A percentile compares a stretch with the other conserved stretches of the same genome.
Evolutionary conservation across 1,140 invertebrate genomes (phyloP).

Genomic region (Andrena cerasifolii): DNA sequence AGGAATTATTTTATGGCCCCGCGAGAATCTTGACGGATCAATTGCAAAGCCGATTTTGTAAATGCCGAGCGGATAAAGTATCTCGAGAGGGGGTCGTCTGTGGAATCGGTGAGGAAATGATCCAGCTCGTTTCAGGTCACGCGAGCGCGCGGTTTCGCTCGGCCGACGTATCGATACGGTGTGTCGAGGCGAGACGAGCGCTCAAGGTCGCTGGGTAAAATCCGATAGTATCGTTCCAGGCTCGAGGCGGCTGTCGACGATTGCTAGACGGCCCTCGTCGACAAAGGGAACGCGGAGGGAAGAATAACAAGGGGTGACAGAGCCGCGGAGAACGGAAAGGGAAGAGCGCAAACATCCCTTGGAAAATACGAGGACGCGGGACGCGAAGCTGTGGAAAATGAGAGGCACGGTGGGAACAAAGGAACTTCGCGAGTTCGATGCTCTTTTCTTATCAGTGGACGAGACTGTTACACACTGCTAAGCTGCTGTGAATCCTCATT

Average conservation of each 20-base stretch:
- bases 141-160: slow-evolving; percentile 7
- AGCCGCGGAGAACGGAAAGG: too few species aligned
- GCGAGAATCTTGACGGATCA: background rate
- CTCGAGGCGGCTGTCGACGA: background rate
- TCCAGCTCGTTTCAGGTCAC: slow-evolving; percentile 16
- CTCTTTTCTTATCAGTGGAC: slow-evolving; percentile 71
- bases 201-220: slow-evolving; percentile 54
- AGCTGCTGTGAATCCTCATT: slow-evolving; percentile 47
- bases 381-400: background rate
- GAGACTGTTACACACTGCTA: slow-evolving; percentile 47
- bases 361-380: slow-evolving; percentile 21
- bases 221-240: slow-evolving; percentile 47
- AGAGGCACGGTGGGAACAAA: slow-evolving; percentile 44
- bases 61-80: background rate
- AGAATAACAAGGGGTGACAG: too few species aligned
- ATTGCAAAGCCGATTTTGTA: too few species aligned
- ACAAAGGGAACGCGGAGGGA: background rate
- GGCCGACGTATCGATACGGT: slow-evolving; percentile 28
- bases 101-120: background rate
- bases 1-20: too few species aligned
- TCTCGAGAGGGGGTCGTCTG: too few species aligned
- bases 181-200: slow-evolving; percentile 10
- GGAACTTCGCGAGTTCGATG: slow-evolving; percentile 71
- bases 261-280: background rate
- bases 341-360: background rate